Conservation (phyloP, 2,888 invertebrate species). For the Chloroclystis v-ata region DNA sequence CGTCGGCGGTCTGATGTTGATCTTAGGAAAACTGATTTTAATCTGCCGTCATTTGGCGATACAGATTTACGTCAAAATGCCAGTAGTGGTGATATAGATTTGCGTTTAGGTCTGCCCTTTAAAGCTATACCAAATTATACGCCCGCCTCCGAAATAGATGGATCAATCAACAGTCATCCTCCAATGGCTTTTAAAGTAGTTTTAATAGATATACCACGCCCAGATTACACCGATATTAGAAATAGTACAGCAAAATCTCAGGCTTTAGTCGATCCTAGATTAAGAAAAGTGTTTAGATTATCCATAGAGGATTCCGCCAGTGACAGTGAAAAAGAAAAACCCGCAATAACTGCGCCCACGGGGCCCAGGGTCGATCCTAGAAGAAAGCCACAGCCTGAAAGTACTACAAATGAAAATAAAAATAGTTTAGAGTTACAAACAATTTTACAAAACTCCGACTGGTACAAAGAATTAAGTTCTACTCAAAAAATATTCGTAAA, state of each 20-base stretch:
- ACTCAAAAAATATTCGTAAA: constrained; percentile 85
- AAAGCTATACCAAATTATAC: constrained; percentile 89
- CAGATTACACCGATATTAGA: constrained; percentile 86
- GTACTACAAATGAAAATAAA: constrained; percentile 48
- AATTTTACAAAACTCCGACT: constrained; percentile 81
- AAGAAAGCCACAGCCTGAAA: constrained; percentile 63
- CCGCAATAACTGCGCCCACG: constrained; percentile 48
- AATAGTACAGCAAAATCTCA: constrained; percentile 84
- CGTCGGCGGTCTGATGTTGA: constrained; percentile 72
- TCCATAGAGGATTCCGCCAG: constrained; percentile 80
- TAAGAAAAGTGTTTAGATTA: constrained; percentile 85
- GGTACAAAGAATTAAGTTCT: constrained; percentile 84
- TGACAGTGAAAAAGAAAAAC: constrained; percentile 76
- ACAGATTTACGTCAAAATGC: constrained; percentile 79
- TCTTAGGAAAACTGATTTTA: constrained; percentile 73
- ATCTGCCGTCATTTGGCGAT: constrained; percentile 79
- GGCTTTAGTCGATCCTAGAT: constrained; percentile 85
- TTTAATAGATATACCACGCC: constrained; percentile 82
- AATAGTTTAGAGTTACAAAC: constrained; percentile 77
- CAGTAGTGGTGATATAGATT: constrained; percentile 83
- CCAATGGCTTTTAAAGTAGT: constrained; percentile 83
- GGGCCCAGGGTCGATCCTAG: constrained; percentile 70
- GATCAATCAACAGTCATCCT: constrained; percentile 86
- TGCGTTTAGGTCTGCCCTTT: constrained; percentile 85
- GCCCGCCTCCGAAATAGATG: constrained; percentile 92